Percentiles rank a stretch among this genome's conserved stretches.
phyloP scores from a whole-genome alignment of 2,888 invertebrate species.

The Conistra vaccinii region DNA sequence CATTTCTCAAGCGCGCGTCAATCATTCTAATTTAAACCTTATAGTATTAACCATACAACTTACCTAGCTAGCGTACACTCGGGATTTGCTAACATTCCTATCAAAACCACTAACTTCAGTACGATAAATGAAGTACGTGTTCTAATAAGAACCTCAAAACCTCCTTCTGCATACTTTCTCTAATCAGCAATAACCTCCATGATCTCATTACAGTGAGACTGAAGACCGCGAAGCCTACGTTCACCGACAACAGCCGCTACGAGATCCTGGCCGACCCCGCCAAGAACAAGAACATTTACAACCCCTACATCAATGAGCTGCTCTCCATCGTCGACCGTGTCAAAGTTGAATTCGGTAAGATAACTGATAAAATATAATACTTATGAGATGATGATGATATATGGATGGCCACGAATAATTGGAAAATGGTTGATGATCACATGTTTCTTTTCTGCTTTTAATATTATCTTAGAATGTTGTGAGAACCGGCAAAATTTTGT shows the following conservation, averaged over 20 bases:
- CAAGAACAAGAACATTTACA: slow-evolving; percentile 62
- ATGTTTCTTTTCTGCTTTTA: background rate
- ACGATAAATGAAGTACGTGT: too few species aligned
- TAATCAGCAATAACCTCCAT: background rate
- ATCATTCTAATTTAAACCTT: background rate
- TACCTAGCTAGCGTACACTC: too few species aligned
- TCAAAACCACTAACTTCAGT: too few species aligned
- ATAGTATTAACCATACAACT: background rate
- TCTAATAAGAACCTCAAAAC: background rate
- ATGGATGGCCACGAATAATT: background rate
- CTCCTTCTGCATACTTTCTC: background rate
- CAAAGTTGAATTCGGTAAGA: slow-evolving; percentile 75
- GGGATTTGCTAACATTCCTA: background rate
- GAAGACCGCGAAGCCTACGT: slow-evolving; percentile 82
- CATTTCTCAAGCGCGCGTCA: background rate
- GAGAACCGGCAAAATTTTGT: background rate
- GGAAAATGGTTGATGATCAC: background rate
- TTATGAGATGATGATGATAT: too few species aligned
- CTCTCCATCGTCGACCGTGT: slow-evolving; percentile 66
- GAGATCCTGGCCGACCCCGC: slow-evolving; percentile 62
- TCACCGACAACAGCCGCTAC: slow-evolving; percentile 81
- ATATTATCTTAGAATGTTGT: background rate
- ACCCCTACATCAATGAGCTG: slow-evolving; percentile 61
- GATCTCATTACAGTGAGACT: slow-evolving; percentile 80
- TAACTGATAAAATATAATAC: background rate